phyloP scores from a whole-genome alignment of 1,140 invertebrate genomes.

The Brachionus manjavacas region DNA sequence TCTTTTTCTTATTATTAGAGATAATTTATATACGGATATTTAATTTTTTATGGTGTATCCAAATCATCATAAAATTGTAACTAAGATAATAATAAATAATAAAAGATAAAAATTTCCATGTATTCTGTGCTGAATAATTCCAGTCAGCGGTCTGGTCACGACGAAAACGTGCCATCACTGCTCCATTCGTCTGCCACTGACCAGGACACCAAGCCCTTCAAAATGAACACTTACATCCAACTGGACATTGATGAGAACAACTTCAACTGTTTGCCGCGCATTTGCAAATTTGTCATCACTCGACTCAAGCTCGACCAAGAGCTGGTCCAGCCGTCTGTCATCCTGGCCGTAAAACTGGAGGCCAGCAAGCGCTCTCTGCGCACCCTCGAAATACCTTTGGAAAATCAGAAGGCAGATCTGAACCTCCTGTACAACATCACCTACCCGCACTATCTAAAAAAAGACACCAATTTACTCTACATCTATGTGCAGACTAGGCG shows the following conservation, averaged over 20 bases:
- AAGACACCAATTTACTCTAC: slow-evolving; percentile 24
- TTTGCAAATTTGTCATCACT: slow-evolving; percentile 32
- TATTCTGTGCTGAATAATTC: background rate
- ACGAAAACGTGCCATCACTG: background rate
- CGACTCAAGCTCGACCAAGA: background rate
- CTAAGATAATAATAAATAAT: background rate
- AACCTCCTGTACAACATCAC: slow-evolving; percentile 36
- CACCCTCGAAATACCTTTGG: slow-evolving; percentile 23
- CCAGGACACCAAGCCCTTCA: background rate
- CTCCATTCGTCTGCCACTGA: background rate
- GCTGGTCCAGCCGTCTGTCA: background rate
- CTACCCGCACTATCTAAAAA: slow-evolving; percentile 34
- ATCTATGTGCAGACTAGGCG: slow-evolving; percentile 30
- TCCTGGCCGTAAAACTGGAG: slow-evolving; percentile 26
- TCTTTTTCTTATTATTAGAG: background rate
- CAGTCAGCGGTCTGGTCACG: background rate
- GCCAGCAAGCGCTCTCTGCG: slow-evolving; percentile 18
- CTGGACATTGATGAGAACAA: slow-evolving; percentile 40
- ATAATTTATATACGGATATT: background rate
- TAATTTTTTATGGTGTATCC: background rate
- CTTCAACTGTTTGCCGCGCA: slow-evolving; percentile 13
- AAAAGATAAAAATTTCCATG: background rate
- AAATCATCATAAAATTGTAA: background rate
- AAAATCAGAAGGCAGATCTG: background rate
- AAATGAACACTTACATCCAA: slow-evolving; percentile 41